These are phyloP conservation scores for Arenaria interpres DNA, from an alignment of 2,113 vertebrate genomes.

Conservation along the genomic window DNA sequence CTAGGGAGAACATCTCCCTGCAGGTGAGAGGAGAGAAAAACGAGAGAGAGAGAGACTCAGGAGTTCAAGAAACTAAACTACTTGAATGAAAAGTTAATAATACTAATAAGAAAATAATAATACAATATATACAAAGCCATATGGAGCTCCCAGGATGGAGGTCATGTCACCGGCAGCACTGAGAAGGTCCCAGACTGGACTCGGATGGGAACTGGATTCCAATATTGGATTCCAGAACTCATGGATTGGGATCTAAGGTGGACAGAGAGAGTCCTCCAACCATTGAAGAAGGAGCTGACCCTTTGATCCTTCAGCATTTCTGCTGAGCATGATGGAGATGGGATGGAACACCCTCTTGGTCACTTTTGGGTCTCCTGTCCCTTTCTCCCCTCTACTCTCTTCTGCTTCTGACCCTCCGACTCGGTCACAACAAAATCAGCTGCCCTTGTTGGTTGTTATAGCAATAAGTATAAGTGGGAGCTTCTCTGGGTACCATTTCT, in stretches of 20 bases:
- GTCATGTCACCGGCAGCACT: background rate
- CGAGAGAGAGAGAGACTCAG: background rate
- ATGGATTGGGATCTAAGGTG: background rate
- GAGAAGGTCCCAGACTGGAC: background rate
- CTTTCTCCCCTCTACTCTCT: background rate
- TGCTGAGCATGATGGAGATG: background rate
- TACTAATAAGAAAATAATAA: background rate
- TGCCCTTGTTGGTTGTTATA: background rate
- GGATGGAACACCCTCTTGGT: background rate
- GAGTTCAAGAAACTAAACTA: background rate
- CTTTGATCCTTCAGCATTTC: background rate
- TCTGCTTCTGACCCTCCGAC: background rate
- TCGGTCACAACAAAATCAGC: background rate
- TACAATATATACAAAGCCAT: background rate
- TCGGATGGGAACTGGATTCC: background rate
- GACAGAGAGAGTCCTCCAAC: background rate
- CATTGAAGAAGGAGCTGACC: background rate
- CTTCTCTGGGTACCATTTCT: background rate
- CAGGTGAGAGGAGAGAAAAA: background rate
- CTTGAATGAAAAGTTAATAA: background rate
- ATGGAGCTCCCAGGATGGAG: background rate
- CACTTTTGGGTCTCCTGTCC: background rate
- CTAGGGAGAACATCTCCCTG: background rate
- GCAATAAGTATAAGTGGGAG: background rate
- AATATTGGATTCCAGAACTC: background rate